Conservation (phyloP, 2,113 vertebrate genomes). For the Montifringilla adamsi region DNA sequence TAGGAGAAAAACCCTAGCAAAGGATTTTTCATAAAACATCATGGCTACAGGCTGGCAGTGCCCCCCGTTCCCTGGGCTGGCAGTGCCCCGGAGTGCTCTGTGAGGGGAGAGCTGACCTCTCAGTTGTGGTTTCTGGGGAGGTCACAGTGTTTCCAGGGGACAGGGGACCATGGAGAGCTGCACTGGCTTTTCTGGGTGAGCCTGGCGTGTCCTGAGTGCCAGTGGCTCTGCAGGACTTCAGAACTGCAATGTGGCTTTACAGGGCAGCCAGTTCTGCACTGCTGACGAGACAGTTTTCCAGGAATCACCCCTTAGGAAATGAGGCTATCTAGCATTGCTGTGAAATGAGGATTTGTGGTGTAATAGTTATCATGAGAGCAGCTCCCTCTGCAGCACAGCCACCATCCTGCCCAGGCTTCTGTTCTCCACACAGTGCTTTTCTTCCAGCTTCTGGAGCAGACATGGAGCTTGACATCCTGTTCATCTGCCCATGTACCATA, state of each 20-base stretch:
- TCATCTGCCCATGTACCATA: not conserved
- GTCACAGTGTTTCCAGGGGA: too few species aligned
- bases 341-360: not conserved
- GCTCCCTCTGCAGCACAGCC: not conserved
- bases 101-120: too few species aligned
- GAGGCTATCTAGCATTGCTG: not conserved
- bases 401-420: not conserved
- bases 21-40: too few species aligned
- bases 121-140: too few species aligned
- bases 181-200: fast-evolving
- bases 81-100: too few species aligned
- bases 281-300: not conserved
- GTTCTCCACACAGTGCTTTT: not conserved
- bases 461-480: not conserved
- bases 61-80: too few species aligned
- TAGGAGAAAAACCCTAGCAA: too few species aligned
- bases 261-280: not conserved
- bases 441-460: not conserved
- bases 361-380: not conserved
- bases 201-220: fast-evolving
- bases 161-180: not conserved
- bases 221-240: not conserved
- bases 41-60: too few species aligned
- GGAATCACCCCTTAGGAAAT: not conserved
- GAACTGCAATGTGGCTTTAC: not conserved